phyloP scores from a whole-genome alignment of 2,888 invertebrate species.

The Drosophila neoperkinsi region DNA sequence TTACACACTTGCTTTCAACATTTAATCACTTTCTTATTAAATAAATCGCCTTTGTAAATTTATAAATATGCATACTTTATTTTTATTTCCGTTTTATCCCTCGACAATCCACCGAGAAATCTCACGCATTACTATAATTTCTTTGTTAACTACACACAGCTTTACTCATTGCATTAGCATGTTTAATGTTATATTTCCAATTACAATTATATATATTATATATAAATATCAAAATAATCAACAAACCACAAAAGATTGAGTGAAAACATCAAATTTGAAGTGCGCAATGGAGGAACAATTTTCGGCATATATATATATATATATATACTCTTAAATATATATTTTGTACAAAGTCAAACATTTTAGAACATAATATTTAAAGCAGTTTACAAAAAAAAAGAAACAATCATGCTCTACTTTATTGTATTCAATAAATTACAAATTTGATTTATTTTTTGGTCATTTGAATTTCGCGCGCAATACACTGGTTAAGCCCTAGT shows the following conservation, averaged over 20 bases:
- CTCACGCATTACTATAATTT: slow-evolving; percentile 13
- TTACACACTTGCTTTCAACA: slow-evolving; percentile 31
- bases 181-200: slow-evolving; percentile 27
- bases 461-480: slow-evolving; percentile 28
- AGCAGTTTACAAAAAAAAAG: slow-evolving; percentile 58
- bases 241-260: slow-evolving; percentile 58
- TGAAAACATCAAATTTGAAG: slow-evolving; percentile 64
- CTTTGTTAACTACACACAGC: slow-evolving; percentile 14
- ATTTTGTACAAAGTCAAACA: slow-evolving; percentile 79
- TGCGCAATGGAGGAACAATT: slow-evolving; percentile 75
- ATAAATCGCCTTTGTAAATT: slow-evolving; percentile 73
- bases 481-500: neutral
- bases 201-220: slow-evolving; percentile 26
- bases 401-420: slow-evolving; percentile 71
- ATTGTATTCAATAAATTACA: slow-evolving; percentile 74
- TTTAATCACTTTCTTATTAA: slow-evolving; percentile 57
- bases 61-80: slow-evolving; percentile 12
- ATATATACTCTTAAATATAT: slow-evolving; percentile 60
- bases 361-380: slow-evolving; percentile 75
- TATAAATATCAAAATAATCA: slow-evolving; percentile 34
- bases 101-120: slow-evolving; percentile 77
- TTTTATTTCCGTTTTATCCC: slow-evolving; percentile 34
- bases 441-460: slow-evolving; percentile 43
- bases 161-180: slow-evolving; percentile 19
- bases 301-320: slow-evolving; percentile 66